Percentiles rank a stretch among this genome's conserved stretches.
Evolutionary conservation across 2,113 vertebrate species (phyloP).

Genomic region (Sitta europaea): DNA sequence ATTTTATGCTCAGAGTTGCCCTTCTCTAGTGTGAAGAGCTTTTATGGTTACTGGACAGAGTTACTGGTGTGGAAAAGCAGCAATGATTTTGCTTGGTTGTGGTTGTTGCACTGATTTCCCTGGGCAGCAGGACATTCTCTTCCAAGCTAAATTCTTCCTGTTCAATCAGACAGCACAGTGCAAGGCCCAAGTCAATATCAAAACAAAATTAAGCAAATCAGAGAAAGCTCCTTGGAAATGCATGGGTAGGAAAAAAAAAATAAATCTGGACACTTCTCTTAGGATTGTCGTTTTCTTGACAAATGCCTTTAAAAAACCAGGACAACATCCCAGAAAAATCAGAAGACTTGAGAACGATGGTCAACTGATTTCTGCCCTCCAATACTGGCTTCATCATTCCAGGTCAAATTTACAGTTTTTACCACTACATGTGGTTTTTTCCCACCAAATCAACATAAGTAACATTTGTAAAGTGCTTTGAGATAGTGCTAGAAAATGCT

Average conservation of each 20-base stretch:
- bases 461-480: constrained; percentile 50
- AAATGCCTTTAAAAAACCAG: neutral
- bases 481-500: constrained; percentile 27
- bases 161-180: neutral
- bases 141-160: neutral
- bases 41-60: neutral
- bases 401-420: neutral
- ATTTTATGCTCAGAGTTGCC: neutral
- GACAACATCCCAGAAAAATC: neutral
- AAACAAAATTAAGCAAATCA: constrained; percentile 19
- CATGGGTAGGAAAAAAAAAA: neutral
- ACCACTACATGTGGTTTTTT: neutral
- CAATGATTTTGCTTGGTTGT: neutral
- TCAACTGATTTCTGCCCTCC: neutral
- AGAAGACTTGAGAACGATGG: neutral
- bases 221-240: constrained; percentile 47
- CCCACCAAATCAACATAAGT: neutral
- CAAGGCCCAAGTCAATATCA: neutral
- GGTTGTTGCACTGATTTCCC: neutral
- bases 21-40: neutral
- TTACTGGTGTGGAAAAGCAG: neutral
- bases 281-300: neutral
- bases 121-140: neutral
- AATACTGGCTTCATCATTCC: neutral
- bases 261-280: neutral